Base-by-base conservation (phyloP, 2,888 invertebrate species). In the Tachina grossa region DNA sequence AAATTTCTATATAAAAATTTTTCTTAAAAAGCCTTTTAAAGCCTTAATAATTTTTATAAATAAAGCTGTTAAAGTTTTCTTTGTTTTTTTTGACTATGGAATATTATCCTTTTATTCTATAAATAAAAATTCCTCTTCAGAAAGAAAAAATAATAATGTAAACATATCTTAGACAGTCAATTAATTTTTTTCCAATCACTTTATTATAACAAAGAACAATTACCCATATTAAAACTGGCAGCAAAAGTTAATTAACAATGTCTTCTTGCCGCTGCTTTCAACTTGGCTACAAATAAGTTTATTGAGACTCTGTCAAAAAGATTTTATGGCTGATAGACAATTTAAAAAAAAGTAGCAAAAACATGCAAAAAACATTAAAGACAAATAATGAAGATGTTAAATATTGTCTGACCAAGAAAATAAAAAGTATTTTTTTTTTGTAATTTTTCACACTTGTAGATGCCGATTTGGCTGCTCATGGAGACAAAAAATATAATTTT, bases 351-450 rank as follows among this genome's bases (percentile, higher is more conserved):
- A 22, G 1, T 3, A 31, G 22, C 11, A 1, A 13, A 16, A 13
- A 19, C 31, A 31, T 55, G 53, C 9, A 65, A 53, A 13, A 19
- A 59, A 49, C 22, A 51, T 13, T n/a, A 10, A 49, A 47, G 22
- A 49, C 47, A 72, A 55, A 80, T 63, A 80, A 72, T 57, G n/a
- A 47, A 47, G 19, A 55, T 63, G 63, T 72, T 39, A 65, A 72
- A 49, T 65, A 22, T 65, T 65, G 45, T 55, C 71, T 79, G 63
- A 10, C 11, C 47, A 80, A 72, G 41, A 61, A 31, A 63, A 63
- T 16, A 47, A 55, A 65, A 65, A 65, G n/a, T 72, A n/a, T n/a
- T n/a, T 31, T 53, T 61, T 65, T 65, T 47, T 65, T 9, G 57
- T 45, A 11, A n/a, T 13, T 55, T 76, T 65, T 53, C 31, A 76